These are phyloP conservation scores for Catostylus mosaicus DNA, from an alignment of 30 jellyfish, hydroid and myxozoan species.

Conservation along the genomic window DNA sequence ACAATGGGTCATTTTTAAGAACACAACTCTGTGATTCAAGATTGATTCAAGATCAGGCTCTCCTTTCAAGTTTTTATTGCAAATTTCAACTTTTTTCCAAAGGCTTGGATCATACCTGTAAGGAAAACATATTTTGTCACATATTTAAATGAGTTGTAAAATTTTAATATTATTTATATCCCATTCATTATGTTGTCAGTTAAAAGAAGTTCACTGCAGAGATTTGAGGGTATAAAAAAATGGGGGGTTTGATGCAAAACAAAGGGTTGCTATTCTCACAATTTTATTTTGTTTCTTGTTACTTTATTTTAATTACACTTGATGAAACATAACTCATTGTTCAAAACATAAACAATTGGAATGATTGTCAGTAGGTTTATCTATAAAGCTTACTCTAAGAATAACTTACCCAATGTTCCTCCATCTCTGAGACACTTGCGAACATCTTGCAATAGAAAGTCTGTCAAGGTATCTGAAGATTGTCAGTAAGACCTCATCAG, in stretches of 20 bases:
- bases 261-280: background rate
- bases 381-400: background rate
- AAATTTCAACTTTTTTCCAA: background rate
- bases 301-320: background rate
- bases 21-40: background rate
- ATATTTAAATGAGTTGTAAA: too few relatives aligned
- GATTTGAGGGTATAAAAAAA: too few relatives aligned
- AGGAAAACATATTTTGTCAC: too few relatives aligned
- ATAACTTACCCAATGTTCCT: background rate
- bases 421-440: slow-evolving; percentile 2
- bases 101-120: slow-evolving; percentile 7
- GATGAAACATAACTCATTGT: too few relatives aligned
- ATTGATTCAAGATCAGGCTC: background rate
- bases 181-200: too few relatives aligned
- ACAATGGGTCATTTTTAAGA: background rate
- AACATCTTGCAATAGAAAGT: background rate
- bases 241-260: too few relatives aligned
- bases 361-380: too few relatives aligned
- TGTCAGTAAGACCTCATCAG: slow-evolving; percentile 7
- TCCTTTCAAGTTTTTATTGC: background rate
- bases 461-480: background rate
- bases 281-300: too few relatives aligned
- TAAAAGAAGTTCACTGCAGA: too few relatives aligned
- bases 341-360: too few relatives aligned
- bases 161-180: too few relatives aligned